Conservation (phyloP, 2,888 invertebrate genomes). For the Argyresthia goedartella region DNA sequence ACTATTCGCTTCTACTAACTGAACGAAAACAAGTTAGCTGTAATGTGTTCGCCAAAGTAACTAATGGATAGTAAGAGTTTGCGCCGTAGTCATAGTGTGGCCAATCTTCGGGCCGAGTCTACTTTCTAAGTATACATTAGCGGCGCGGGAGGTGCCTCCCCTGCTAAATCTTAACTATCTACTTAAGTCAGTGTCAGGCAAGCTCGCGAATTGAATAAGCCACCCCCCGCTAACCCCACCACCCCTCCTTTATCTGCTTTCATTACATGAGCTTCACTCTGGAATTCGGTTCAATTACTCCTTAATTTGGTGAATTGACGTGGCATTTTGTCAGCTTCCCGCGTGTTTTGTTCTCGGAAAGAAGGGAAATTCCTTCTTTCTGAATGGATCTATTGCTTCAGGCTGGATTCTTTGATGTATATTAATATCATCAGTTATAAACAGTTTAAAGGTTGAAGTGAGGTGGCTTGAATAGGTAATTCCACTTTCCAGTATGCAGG, state of each 20-base stretch:
- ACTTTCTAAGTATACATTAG: slow-evolving; percentile 65
- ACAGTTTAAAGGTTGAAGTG: not conserved
- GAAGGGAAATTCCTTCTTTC: slow-evolving; percentile 4
- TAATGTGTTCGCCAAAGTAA: slow-evolving; percentile 59
- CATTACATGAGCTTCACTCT: slow-evolving; percentile 58
- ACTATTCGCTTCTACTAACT: slow-evolving; percentile 34
- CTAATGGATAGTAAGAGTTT: slow-evolving; percentile 62
- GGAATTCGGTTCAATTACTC: slow-evolving; percentile 61
- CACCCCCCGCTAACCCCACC: slow-evolving; percentile 27
- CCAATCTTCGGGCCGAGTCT: slow-evolving; percentile 56
- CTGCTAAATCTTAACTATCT: slow-evolving; percentile 62
- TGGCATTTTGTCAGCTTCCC: slow-evolving; percentile 57
- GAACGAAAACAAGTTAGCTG: slow-evolving; percentile 52
- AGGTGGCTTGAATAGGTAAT: not conserved
- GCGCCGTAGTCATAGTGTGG: slow-evolving; percentile 53
- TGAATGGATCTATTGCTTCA: slow-evolving; percentile 2
- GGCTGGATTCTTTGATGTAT: not conserved
- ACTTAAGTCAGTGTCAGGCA: slow-evolving; percentile 56
- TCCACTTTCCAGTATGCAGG: too few relatives aligned
- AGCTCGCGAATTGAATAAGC: slow-evolving; percentile 54
- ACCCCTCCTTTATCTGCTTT: slow-evolving; percentile 54
- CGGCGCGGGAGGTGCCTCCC: slow-evolving; percentile 42
- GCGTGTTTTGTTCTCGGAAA: slow-evolving; percentile 27
- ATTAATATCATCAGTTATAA: not conserved
- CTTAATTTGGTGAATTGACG: slow-evolving; percentile 57